Percentiles rank a stretch among this genome's conserved stretches.
These are phyloP conservation scores for Equus przewalskii DNA, from an alignment of 2,113 vertebrate genomes.

Conservation along the genomic window DNA sequence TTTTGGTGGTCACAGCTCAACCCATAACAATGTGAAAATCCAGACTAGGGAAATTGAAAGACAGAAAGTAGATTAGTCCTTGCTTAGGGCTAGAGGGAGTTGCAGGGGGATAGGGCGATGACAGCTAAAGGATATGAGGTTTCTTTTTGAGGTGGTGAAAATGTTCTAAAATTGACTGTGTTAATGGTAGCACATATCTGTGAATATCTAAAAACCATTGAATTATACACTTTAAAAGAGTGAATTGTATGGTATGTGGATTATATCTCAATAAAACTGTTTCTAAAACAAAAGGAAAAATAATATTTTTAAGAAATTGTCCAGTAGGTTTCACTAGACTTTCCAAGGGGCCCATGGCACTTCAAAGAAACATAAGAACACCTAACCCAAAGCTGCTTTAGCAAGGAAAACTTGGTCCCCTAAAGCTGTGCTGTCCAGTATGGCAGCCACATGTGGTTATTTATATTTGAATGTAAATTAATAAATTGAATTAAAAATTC, in stretches of 20 bases:
- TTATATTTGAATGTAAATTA: conserved; percentile 19
- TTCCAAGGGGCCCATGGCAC: neutral
- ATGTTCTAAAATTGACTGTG: neutral
- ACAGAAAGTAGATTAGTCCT: neutral
- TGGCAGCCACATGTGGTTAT: neutral
- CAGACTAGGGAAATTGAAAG: neutral
- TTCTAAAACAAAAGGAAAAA: neutral
- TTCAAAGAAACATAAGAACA: neutral
- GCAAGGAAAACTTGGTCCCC: neutral
- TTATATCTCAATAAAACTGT: neutral
- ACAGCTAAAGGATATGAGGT: neutral
- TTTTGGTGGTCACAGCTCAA: neutral
- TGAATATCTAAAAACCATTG: neutral
- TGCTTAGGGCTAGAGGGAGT: neutral
- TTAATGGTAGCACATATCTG: neutral
- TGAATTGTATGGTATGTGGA: neutral
- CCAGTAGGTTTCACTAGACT: neutral
- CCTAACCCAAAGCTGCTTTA: conserved; percentile 29
- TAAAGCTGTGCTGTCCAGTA: neutral
- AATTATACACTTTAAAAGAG: neutral
- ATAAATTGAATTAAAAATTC: neutral
- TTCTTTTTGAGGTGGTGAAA: conserved; percentile 12
- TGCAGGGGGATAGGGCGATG: too few species aligned
- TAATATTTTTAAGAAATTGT: neutral
- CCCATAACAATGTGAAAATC: neutral